Evolutionary conservation across 2,888 invertebrate genomes (phyloP), one percentile per base, ranked within the genome.

Genomic region (Camponotus fellah): DNA sequence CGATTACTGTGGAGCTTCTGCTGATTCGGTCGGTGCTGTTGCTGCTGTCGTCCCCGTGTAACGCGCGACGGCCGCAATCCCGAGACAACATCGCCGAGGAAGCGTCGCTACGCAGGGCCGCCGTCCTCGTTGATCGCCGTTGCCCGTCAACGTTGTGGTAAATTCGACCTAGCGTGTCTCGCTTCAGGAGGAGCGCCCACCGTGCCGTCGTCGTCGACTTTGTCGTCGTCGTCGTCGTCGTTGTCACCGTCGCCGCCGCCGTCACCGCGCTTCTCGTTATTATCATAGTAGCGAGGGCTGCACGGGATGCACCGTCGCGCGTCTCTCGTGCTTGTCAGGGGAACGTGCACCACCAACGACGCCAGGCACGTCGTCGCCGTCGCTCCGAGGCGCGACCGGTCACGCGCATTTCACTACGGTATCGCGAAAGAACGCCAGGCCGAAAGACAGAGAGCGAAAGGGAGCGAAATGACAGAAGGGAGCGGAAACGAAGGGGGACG

Each of bases 281-380:
- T 90, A 90, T 88, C 90, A 90, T 90, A 90, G 90, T 90, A 90
- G 88, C 90, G 84, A 81, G 85, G 82, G 84, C 89, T 86, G 86
- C 86, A 86, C 85, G 88, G 85, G 85, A 89, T 85, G 88, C 88
- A 88, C 87, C 58, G 79, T 71, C 74, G 81, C 88, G 87, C 85
- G 88, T 88, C 87, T 85, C 86, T 86, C 87, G 89, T 87, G 88
- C 88, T 88, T 83, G 89, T 90, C 88, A 87, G 85, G 86, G 87
- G 86, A 89, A 83, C 87, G 88, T 89, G 82, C 82, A 89, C 86
- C 83, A 87, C 86, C 89, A 76, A 83, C 83, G 85, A 84, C 88
- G 83, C 62, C 85, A 87, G 82, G 81, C 85, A 86, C 88, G 87
- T 87, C 90, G 86, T 80, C 88, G 88, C 85, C 86, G 88, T 83